Evolutionary conservation across 2,113 vertebrate species (phyloP), one percentile per base, ranked within the genome.

Genomic region (Damaliscus lunatus): DNA sequence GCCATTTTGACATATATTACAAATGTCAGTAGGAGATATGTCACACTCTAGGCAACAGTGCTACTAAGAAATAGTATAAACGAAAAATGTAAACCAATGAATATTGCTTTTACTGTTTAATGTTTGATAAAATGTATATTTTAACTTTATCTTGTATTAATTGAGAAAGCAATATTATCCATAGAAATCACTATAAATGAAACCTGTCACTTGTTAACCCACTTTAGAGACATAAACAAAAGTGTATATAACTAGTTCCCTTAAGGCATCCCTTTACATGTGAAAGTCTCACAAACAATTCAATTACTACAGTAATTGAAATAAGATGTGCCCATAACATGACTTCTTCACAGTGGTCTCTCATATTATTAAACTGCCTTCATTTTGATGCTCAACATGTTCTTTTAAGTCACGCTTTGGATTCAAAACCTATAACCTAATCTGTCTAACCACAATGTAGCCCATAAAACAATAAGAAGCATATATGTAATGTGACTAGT

Each of bases 1-100:
- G 88, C 59, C 59, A 40, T 85, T 97, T 94, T 97, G 86, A 89
- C 77, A 89, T 71, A 71, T 27, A 67, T 85, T 94, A 64, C 43
- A 93, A 96, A 77, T 77, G 40, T 71, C 93, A 85, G 16, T 21
- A 40, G 43, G 60, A 96, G 57, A 55, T 87, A 95, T 10, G 29
- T 87, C 86, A 88, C 4, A 27, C 31, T 25, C 29, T 53, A 88
- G 52, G 6, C 48, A 94, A 71, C 23, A 87, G 62, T 19, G 12
- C 29, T 85, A 36, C 21, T 86, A 67, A 97, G 67, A 82, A 25
- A 82, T 2, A 53, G 25, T 7, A 67, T 3, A 90, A 88, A 80
- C 23, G 4, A 86, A 94, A 88, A 89, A 9, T 82, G 4, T 36
- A 96, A 94, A 82, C 48, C 67, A 82, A 67, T 77, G 33, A 81